A percentile compares a stretch with the other conserved stretches of the same genome.
Conservation (phyloP, 2,113 vertebrate genomes). For the Anarhynchus alexandrinus region DNA sequence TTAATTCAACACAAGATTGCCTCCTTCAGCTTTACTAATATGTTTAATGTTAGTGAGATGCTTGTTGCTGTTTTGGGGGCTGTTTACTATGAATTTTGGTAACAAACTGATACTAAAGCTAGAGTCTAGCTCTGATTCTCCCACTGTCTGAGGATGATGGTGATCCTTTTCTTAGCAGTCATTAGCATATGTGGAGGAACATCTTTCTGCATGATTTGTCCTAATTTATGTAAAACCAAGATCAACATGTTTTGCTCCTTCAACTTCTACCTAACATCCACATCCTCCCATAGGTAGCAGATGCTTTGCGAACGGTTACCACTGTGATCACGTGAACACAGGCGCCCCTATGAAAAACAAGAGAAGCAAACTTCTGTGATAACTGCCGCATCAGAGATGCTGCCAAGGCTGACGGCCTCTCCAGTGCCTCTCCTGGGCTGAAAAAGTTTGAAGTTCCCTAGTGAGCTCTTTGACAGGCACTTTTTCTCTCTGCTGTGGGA, state of each 20-base stretch:
- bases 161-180: neutral
- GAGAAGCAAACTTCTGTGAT: neutral
- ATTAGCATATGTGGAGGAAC: neutral
- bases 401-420: neutral
- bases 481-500: neutral
- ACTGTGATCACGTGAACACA: fast-evolving
- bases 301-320: neutral
- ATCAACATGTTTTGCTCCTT: neutral
- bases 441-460: neutral
- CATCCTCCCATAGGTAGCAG: neutral
- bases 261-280: neutral
- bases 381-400: neutral
- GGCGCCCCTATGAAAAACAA: neutral
- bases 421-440: neutral
- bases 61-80: neutral
- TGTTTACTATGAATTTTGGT: neutral
- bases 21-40: neutral
- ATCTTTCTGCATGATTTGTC: neutral
- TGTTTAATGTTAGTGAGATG: neutral
- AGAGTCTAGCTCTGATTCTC: neutral
- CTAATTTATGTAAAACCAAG: neutral
- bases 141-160: neutral
- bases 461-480: neutral
- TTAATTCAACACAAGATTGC: neutral
- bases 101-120: neutral